Base-by-base conservation (phyloP, 2,888 invertebrate genomes). In the Antheraea assamensis region DNA sequence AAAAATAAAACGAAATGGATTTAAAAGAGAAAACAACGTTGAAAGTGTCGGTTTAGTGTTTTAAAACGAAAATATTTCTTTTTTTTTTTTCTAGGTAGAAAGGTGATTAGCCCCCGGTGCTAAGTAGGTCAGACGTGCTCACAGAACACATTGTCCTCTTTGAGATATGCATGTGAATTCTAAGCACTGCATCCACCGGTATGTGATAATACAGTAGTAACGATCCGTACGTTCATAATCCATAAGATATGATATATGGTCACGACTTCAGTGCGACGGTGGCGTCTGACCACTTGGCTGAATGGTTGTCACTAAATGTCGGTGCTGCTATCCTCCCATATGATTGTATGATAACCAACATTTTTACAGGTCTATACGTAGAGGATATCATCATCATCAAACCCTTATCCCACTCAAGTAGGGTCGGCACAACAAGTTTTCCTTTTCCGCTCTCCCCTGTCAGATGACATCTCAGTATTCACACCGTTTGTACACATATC, bases 61-160 rank as follows among this genome's bases (percentile, higher is more conserved):
- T 58, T 70, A 42, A 30, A 70, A 58, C 61, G 42, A 47, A 58
- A 72, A 72, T 55, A 73, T 5, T n/a, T n/a, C n/a, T n/a, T n/a
- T n/a, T 35, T 73, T 76, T 76, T 61, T 76, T 76, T 77, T 74
- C 73, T 72, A 47, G 68, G 15, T 61, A 35, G 70, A 58, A 74
- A 68, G 58, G 72, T 58, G 31, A 75, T 74, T 72, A 72, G n/a
- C 74, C 74, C 73, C 24, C 70, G 35, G 31, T 49, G 71, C 72
- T 64, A 74, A 75, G 74, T 76, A 75, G 76, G 73, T 74, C 76
- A 76, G 76, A 71, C 73, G 71, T 76, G 73, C 72, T 72, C 71
- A 72, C 72, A 73, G 52, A 75, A 77, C 73, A 72, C 75, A 71
- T 72, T 74, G 75, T 73, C 74, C 72, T 64, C 71, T 70, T 72